Evolutionary conservation across 2,797 vertebrate species (phyloP).

Genomic region (Platyrinchus mystaceus): DNA sequence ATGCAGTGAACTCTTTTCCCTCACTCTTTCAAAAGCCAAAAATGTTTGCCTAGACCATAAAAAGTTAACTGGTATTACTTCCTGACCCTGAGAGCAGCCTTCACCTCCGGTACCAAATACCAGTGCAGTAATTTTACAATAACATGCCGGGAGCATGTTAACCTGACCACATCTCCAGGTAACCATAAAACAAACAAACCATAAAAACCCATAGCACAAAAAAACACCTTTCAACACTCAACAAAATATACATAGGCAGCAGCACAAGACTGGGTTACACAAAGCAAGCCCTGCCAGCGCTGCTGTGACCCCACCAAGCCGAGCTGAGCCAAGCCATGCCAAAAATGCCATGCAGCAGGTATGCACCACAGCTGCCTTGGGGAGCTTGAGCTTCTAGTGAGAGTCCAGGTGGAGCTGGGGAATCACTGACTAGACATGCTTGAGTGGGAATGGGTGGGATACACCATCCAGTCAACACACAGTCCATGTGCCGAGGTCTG

Average conservation of each 20-base stretch:
- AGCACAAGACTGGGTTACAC: not conserved
- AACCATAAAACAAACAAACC: not conserved
- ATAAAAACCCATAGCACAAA: not conserved
- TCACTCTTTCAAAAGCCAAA: not conserved
- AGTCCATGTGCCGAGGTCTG: accelerated
- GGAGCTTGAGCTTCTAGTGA: not conserved
- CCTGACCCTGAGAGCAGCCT: not conserved
- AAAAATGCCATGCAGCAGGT: not conserved
- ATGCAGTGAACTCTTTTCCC: not conserved
- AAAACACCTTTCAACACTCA: not conserved
- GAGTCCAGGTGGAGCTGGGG: slow-evolving; percentile 54
- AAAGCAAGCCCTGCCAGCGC: not conserved
- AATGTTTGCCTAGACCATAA: not conserved
- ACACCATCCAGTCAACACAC: accelerated
- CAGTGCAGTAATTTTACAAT: not conserved
- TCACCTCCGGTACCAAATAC: not conserved
- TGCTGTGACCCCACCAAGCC: accelerated
- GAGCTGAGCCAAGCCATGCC: slow-evolving; percentile 13
- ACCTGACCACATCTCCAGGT: not conserved
- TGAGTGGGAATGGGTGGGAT: not conserved
- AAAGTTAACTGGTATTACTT: not conserved
- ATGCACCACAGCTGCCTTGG: not conserved
- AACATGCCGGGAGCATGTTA: not conserved
- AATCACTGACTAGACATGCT: not conserved
- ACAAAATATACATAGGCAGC: not conserved